These are phyloP conservation scores for Acropora yongei DNA, from an alignment of 64 coral and sea anemone species.

Conservation along the genomic window DNA sequence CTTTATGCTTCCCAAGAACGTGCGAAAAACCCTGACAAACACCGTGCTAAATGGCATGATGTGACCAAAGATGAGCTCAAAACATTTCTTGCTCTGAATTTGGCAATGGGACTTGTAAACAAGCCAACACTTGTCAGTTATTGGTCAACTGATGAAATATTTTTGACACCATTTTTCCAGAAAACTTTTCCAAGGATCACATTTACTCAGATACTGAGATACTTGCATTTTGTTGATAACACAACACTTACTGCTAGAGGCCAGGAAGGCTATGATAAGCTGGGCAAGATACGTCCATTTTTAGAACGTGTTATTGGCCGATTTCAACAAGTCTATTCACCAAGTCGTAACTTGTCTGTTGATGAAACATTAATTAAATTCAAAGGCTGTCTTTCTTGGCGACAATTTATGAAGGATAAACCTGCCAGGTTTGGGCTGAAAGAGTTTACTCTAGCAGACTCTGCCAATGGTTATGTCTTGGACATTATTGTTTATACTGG, in stretches of 20 bases:
- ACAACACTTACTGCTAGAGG: conserved; percentile 50
- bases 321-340: conserved; percentile 30
- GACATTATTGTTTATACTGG: conserved; percentile 55
- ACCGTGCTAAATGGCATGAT: conserved; percentile 19
- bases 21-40: conserved; percentile 54
- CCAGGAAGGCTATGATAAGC: conserved; percentile 29
- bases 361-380: conserved; percentile 59
- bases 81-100: conserved; percentile 24
- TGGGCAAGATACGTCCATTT: conserved; percentile 43
- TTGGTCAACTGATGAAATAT: conserved; percentile 53
- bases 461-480: conserved; percentile 38
- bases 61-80: not conserved
- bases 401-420: conserved; percentile 62
- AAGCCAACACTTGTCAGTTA: conserved; percentile 43
- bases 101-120: conserved; percentile 32
- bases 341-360: conserved; percentile 32
- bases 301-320: not conserved
- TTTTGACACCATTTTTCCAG: conserved; percentile 56
- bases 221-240: conserved; percentile 53
- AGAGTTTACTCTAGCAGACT: conserved; percentile 34
- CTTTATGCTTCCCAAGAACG: conserved; percentile 51
- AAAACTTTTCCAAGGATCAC: conserved; percentile 59
- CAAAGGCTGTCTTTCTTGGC: conserved; percentile 37
- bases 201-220: conserved; percentile 61
- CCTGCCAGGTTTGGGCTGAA: conserved; percentile 45